Base-by-base conservation (phyloP, 2,888 invertebrate genomes). In the Polymixis flavicincta region DNA sequence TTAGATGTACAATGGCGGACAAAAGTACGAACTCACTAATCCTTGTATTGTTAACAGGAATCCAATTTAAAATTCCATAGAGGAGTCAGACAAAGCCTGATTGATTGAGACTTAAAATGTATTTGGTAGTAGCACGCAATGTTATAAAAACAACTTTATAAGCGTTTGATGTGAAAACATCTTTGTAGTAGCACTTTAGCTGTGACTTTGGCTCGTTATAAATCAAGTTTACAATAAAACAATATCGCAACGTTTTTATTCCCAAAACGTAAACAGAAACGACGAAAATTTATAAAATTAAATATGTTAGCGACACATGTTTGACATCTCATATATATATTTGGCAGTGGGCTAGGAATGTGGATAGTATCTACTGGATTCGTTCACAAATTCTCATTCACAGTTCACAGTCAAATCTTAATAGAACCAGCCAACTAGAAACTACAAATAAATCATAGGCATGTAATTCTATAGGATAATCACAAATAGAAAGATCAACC, bases 31-130 rank as follows among this genome's bases (percentile, higher is more conserved):
- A 87, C 91, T 85, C 85, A 90, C 92, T 96, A 96, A 96, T 95
- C 96, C 95, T 80, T 87, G 93, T 92, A 96, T 96, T 96, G 96
- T 96, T 93, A 93, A 93, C 93, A 91, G 91, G 91, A 94, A 95
- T 96, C 94, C 96, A 96, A 96, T 96, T 96, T 96, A 94, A 96
- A 95, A 95, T 93, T 94, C 94, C 92, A 94, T 93, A 91, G 93
- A 92, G 87, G 85, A 90, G 87, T 90, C 93, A 90, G 93, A 93
- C 95, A 94, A 94, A 95, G 95, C 95, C 88, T 95, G 96, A 96
- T 96, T 95, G 96, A 96, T 96, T 93, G 92, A 90, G 88, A 89
- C 90, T 94, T 93, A 91, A 93, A 93, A 92, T 89, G 91, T 92
- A 88, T 93, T 92, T 89, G 84, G 87, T 87, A 86, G 84, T 79